Evolutionary conservation across 2,797 vertebrate genomes (phyloP), one percentile per base, ranked within the genome.

Genomic region (Phataginus tetradactyla): DNA sequence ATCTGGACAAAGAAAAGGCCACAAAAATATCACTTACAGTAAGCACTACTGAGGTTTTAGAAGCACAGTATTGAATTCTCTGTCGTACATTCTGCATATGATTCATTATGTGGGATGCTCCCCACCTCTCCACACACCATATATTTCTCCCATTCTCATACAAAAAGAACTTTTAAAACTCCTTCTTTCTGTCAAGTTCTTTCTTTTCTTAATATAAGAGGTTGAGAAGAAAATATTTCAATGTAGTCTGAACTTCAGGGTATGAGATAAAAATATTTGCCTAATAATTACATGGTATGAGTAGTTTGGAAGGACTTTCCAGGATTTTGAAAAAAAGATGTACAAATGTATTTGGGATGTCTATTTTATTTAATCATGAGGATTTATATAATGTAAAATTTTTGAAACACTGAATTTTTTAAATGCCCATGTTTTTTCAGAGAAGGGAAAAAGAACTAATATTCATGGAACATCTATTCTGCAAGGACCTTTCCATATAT

Each of bases 21-120:
- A 94, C 95, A 95, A 97, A 98, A 98, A 97, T 97, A 97, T 94
- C 94, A 97, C 97, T 98, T 97, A 96, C 93, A 97, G 96, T 97
- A 98, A 98, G 94, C 80, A 91, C 4, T 74, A 78, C 15, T 88
- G 91, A 95, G 86, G 92, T 92, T 83, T 97, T 69, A 96, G 96
- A 11, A 14, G 55, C 88, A 57, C 2, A 7, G 75, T 95, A 96
- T 83, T 89, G 94, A 63, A 95, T 95, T 55, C 74, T 96, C 95
- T 32, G 39, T 29, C 96, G 91, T 93, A 97, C 93, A 34, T 91
- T 95, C 68, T 81, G 29, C 55, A 63, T 93, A 49, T 94, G 97
- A 98, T 98, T 98, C 97, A 98, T 98, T 97, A 92, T 94, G 95
- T 84, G 97, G 97, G 92, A 97, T n/a, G 42, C 78, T 51, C 85